Percentiles rank a stretch among this genome's conserved stretches.
Evolutionary conservation across 35 echinoderm and acorn worm genomes (phyloP).

Genomic region (Chiridota heheva): DNA sequence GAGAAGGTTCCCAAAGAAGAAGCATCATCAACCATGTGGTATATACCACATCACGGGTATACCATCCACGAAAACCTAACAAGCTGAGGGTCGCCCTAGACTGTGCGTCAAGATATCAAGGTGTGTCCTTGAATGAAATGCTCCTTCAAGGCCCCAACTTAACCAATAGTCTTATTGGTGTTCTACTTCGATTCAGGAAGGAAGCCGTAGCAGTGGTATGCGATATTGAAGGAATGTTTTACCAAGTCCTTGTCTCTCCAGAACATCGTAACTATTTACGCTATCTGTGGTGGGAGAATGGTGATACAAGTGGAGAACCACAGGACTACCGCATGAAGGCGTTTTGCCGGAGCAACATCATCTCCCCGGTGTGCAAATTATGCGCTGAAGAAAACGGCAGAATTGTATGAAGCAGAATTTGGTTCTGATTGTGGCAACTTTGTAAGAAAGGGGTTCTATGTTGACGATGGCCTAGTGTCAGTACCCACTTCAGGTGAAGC

Average conservation of each 20-base stretch:
- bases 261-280: constrained; percentile 57
- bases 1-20: constrained; percentile 41
- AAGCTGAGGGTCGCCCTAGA: constrained; percentile 51
- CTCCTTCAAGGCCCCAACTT: constrained; percentile 20
- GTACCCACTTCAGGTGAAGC: background rate
- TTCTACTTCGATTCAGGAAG: constrained; percentile 50
- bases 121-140: constrained; percentile 31
- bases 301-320: constrained; percentile 9
- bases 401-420: constrained; percentile 38
- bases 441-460: constrained; percentile 69
- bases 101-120: constrained; percentile 53
- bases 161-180: constrained; percentile 44
- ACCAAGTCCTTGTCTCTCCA: constrained; percentile 29
- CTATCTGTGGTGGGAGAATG: constrained; percentile 71
- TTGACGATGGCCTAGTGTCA: constrained; percentile 47
- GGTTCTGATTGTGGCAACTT: constrained; percentile 43
- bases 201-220: constrained; percentile 25
- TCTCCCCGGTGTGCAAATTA: constrained; percentile 38
- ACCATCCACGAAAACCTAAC: constrained; percentile 43
- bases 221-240: constrained; percentile 16
- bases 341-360: background rate
- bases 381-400: constrained; percentile 57
- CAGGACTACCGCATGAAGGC: constrained; percentile 23
- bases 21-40: constrained; percentile 24
- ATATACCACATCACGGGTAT: constrained; percentile 63